A percentile compares a stretch with the other conserved stretches of the same genome.
These are phyloP conservation scores for Hyperopisus bebe DNA, from an alignment of 2,113 vertebrate genomes.

Conservation along the genomic window DNA sequence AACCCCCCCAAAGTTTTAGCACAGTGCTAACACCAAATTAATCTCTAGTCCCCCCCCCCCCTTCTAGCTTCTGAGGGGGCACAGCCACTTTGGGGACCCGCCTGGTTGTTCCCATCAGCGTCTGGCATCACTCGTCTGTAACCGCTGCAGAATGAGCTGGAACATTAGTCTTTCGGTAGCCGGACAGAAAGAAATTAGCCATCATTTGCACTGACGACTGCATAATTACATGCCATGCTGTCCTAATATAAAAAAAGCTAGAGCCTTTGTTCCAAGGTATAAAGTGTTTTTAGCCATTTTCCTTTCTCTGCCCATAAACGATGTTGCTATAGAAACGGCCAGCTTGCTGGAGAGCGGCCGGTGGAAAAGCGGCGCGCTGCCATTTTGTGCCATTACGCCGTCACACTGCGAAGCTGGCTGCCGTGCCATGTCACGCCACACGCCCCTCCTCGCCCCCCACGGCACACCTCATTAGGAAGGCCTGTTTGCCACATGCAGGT, in stretches of 20 bases:
- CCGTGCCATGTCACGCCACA: conserved; percentile 31
- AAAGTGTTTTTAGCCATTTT: conserved; percentile 45
- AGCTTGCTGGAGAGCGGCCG: conserved; percentile 51
- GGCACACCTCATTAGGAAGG: not conserved
- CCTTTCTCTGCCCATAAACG: conserved; percentile 62
- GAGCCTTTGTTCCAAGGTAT: conserved; percentile 60
- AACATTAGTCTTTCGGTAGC: conserved; percentile 56
- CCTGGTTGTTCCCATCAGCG: conserved; percentile 30
- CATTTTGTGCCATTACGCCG: conserved; percentile 41
- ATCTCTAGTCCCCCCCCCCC: not conserved
- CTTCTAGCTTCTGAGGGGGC: not conserved
- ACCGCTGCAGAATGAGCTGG: conserved; percentile 32
- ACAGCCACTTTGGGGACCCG: not conserved
- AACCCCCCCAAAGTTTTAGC: not conserved
- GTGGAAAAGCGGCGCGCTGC: conserved; percentile 47
- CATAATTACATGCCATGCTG: conserved; percentile 66
- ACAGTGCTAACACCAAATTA: not conserved
- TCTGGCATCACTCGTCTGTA: conserved; percentile 18
- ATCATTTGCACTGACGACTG: conserved; percentile 63
- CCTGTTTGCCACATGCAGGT: not conserved
- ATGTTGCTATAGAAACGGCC: conserved; percentile 62
- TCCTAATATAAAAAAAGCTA: conserved; percentile 60
- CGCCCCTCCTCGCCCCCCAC: not conserved
- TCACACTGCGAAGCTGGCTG: conserved; percentile 39
- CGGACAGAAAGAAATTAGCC: conserved; percentile 66